Evolutionary conservation across 2,113 vertebrate genomes (phyloP).

Genomic region (Gobio gobio): DNA sequence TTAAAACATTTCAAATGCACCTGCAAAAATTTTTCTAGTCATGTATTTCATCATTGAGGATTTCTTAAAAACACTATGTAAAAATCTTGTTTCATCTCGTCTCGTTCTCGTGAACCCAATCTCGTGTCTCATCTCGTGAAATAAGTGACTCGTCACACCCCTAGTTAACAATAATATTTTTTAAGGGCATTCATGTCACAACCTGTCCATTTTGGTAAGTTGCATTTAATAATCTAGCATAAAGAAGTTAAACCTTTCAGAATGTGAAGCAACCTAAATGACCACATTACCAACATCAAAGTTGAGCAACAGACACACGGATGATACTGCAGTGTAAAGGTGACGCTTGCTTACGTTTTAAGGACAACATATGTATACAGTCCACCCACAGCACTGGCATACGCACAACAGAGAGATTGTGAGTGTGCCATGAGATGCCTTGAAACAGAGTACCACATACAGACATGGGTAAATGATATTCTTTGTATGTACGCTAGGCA

Average conservation of each 20-base stretch:
- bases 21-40: too few species aligned
- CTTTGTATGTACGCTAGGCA: neutral
- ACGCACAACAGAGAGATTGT: conserved; percentile 20
- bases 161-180: neutral
- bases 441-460: conserved; percentile 30
- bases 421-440: conserved; percentile 7
- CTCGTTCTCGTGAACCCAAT: too few species aligned
- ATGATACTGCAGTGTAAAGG: neutral
- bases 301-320: neutral
- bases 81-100: too few species aligned
- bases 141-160: too few species aligned
- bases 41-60: too few species aligned
- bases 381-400: conserved; percentile 26
- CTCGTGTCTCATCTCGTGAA: too few species aligned
- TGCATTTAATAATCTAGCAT: neutral
- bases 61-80: too few species aligned
- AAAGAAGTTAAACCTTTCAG: neutral
- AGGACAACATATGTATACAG: conserved; percentile 20
- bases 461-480: conserved; percentile 39
- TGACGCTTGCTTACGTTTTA: conserved; percentile 19
- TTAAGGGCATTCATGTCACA: neutral
- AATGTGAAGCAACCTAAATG: neutral
- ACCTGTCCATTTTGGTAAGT: neutral
- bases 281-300: neutral
- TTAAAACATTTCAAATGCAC: too few species aligned